phyloP scores from a whole-genome alignment of 2,113 vertebrate species.

The Syngnathus floridae region DNA sequence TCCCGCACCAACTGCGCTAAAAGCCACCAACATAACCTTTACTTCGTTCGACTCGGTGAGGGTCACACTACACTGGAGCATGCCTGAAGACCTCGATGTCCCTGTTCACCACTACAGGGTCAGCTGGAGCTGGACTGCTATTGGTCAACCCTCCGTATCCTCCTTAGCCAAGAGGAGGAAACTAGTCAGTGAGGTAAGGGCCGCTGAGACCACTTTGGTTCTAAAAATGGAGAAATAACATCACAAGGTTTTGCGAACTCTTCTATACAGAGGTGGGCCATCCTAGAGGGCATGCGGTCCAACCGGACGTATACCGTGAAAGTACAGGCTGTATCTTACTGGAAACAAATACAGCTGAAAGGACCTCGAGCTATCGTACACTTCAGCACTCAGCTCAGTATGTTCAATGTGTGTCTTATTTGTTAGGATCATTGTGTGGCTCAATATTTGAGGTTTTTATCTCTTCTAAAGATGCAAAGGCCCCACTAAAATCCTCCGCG shows the following conservation, averaged over 20 bases:
- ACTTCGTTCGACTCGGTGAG: conserved; percentile 67
- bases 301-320: conserved; percentile 81
- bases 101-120: conserved; percentile 88
- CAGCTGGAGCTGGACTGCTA: conserved; percentile 80
- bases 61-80: conserved; percentile 73
- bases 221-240: background rate
- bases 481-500: background rate
- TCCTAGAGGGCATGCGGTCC: conserved; percentile 76
- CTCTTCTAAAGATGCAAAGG: background rate
- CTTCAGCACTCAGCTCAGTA: conserved; percentile 68
- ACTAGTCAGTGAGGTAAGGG: conserved; percentile 74
- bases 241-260: background rate
- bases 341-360: conserved; percentile 83
- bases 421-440: background rate
- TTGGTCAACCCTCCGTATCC: conserved; percentile 64
- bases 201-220: background rate
- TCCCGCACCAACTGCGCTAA: conserved; percentile 75
- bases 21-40: conserved; percentile 73
- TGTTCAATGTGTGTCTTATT: background rate
- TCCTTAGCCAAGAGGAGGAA: conserved; percentile 81
- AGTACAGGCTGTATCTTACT: conserved; percentile 82
- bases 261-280: conserved; percentile 61
- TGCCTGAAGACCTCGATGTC: conserved; percentile 76
- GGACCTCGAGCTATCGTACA: conserved; percentile 75
- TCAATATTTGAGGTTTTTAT: background rate